Percentiles rank a stretch among this genome's conserved stretches.
Evolutionary conservation across 1,140 invertebrate genomes (phyloP).

Genomic region (Pseudomyrmex pallidus): DNA sequence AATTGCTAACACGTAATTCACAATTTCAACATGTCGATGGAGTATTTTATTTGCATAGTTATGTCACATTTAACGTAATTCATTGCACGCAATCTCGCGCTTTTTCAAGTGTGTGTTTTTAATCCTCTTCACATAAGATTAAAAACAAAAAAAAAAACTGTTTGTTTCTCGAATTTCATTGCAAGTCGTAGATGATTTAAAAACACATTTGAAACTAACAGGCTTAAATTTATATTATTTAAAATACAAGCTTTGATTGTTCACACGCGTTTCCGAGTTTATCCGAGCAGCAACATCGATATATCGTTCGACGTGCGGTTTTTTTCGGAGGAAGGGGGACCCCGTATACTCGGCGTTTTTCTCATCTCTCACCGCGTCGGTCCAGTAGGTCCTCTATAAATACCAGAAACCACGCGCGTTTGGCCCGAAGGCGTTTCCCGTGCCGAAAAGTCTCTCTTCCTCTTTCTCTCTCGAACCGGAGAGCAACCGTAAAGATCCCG

Average conservation of each 20-base stretch:
- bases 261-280: neutral
- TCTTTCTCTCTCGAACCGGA: neutral
- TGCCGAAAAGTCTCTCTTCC: neutral
- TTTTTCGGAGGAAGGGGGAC: neutral
- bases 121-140: neutral
- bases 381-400: conserved; percentile 50
- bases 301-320: conserved; percentile 7
- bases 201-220: neutral
- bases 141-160: neutral
- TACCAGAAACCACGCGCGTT: conserved; percentile 49
- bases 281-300: conserved; percentile 3
- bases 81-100: neutral
- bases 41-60: neutral
- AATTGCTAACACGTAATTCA: neutral
- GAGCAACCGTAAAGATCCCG: conserved; percentile 54
- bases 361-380: neutral
- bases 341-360: too few relatives aligned
- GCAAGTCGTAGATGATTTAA: neutral
- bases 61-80: neutral
- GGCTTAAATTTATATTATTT: too few relatives aligned
- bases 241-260: too few relatives aligned
- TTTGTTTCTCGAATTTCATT: neutral
- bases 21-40: neutral
- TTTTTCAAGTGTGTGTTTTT: neutral
- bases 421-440: conserved; percentile 51